Evolutionary conservation across 2,113 vertebrate genomes (phyloP), one percentile per base, ranked within the genome.

Genomic region (Garra rufa): DNA sequence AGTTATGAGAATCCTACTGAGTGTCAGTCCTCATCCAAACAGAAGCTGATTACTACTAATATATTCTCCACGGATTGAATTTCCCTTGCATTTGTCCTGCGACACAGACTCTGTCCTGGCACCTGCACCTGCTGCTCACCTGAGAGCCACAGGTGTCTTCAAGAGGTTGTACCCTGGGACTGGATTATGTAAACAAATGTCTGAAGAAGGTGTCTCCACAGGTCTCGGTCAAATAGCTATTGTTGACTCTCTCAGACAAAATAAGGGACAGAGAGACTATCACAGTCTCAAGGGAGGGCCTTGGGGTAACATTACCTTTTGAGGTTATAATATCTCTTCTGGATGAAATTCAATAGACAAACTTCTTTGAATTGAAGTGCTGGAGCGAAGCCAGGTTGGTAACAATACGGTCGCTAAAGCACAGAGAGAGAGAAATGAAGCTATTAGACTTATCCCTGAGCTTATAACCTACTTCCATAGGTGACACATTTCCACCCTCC

Each of bases 261-360:
- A 71, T 92, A 93, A 85, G 75, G 79, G 77, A 83, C 34, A 79
- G 78, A 77, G 34, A 34, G 80, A 82, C 26, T 86, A 9, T 67
- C 48, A 19, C 11, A 75, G 91, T 92, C 95, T 93, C 91, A 92
- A 92, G 89, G 85, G 89, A 95, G 94, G 91, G 93, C 92, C 92
- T 92, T 91, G 93, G 91, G 92, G 90, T 95, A 95, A 94, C 88
- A 91, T 93, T 91, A 92, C 91, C 93, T 94, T 96, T 93, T 94
- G 92, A 95, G 94, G 93, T 95, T 96, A 94, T 95, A 93, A 95
- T 96, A 94, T 94, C 93, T 70, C 87, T 96, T 81, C 93, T 94
- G 91, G 90, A 91, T 92, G 87, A 94, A 95, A 96, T 95, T 96
- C 94, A 95, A 90, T 95, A 93, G 92, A 95, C 91, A 93, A 93